Percentiles rank a stretch among this genome's conserved stretches.
These are phyloP conservation scores for Tipula vernalis DNA, from an alignment of 2,888 invertebrate species.

Conservation along the genomic window DNA sequence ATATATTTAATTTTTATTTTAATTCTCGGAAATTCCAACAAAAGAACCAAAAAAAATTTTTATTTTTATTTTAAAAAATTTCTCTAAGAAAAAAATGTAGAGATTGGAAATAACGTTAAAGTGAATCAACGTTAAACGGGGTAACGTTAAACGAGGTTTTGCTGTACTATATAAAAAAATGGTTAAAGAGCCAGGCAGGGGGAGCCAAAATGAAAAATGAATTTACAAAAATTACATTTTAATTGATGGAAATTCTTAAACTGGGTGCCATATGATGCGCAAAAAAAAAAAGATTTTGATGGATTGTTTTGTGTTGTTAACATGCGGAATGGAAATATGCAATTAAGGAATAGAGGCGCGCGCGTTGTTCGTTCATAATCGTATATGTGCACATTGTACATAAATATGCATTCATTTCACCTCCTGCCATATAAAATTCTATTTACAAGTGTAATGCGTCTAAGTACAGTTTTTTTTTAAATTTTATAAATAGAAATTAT, in stretches of 20 bases:
- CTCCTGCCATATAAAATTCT: not conserved
- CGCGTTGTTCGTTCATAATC: not conserved
- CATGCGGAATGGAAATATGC: not conserved
- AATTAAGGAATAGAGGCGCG: not conserved
- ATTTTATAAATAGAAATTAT: not conserved
- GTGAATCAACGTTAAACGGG: no score
- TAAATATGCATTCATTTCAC: not conserved
- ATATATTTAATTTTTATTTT: no score
- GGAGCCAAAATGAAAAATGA: not conserved
- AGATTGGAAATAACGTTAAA: no score
- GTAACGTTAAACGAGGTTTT: no score
- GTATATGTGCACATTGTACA: no score
- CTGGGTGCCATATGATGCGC: not conserved
- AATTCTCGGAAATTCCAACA: no score
- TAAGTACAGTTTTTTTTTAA: not conserved
- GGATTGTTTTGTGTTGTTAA: not conserved
- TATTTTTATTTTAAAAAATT: no score
- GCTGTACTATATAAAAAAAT: no score
- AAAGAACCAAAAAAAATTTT: no score
- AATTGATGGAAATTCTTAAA: not conserved
- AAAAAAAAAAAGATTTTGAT: not conserved
- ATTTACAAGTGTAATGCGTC: not conserved
- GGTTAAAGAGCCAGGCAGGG: not conserved
- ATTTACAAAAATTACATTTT: not conserved
- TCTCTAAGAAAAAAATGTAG: no score